Base-by-base conservation (phyloP, 2,113 vertebrate species). In the Triplophysa siluroides region DNA sequence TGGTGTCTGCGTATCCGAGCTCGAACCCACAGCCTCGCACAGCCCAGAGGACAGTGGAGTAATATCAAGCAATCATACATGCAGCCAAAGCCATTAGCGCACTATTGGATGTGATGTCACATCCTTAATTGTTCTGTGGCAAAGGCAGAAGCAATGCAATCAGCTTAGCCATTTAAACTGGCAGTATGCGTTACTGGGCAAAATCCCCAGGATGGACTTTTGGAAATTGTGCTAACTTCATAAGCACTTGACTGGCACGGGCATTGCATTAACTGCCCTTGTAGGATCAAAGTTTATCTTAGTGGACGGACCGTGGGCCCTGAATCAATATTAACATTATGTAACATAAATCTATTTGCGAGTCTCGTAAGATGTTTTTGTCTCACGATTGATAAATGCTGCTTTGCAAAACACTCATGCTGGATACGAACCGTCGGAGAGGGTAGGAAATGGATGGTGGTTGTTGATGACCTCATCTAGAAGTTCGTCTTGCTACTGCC, bases 231-330 rank as follows among this genome's bases (percentile, higher is more conserved):
- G 72, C 65, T 67, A 60, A 75, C 84, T 86, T 85, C 66, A 81
- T 75, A 74, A 79, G 76, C 82, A 80, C 78, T 84, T 79, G 76
- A 80, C 83, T 77, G 70, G 61, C 72, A 79, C 14, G 69, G 71
- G 67, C 71, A 86, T 86, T 83, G 81, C 83, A 86, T 79, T 80
- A 85, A 83, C 83, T 64, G 75, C 67, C 78, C 85, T 76, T 76
- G 81, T 80, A 79, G 86, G 68, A 81, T 79, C 86, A 83, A 73
- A 84, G 81, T 87, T 87, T 83, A 87, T 86, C 78, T 83, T 75
- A 84, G 76, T 84, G 83, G 79, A 78, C 83, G 81, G 82, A 81
- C 80, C 76, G 62, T 21, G 62, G 45, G 78, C 76, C 69, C 83
- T 73, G 64, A 81, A 76, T 83, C 76, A 78, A 83, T 87, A 83